Conservation (phyloP, 2,113 vertebrate species). For the Potamarius usumacintae region DNA sequence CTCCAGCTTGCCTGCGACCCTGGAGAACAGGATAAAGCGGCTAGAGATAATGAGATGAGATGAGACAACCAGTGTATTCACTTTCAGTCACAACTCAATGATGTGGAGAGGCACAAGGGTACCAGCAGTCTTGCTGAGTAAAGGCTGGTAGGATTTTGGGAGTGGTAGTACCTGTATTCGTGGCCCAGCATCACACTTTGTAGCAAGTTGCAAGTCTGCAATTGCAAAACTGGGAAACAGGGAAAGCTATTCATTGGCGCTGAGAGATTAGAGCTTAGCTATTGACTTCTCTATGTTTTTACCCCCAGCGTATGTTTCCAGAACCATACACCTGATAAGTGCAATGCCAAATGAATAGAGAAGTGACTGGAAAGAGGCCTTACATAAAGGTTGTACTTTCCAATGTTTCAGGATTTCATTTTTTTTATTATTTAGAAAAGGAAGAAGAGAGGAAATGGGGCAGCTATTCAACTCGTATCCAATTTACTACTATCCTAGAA, state of each 20-base stretch:
- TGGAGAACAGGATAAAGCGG: too few species aligned
- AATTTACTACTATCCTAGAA: not conserved
- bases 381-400: not conserved
- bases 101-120: not conserved
- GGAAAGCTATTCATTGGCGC: conserved; percentile 22
- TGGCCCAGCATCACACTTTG: not conserved
- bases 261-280: not conserved
- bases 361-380: not conserved
- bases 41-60: too few species aligned
- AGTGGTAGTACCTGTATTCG: not conserved
- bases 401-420: not conserved
- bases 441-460: not conserved
- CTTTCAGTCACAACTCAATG: not conserved
- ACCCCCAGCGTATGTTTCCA: not conserved
- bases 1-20: too few species aligned
- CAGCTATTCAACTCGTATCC: not conserved
- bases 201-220: not conserved
- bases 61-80: not conserved
- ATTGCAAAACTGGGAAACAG: conserved; percentile 7
- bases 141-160: not conserved
- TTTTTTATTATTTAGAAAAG: not conserved
- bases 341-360: not conserved
- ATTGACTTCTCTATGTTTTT: not conserved
- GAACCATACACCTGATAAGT: not conserved
- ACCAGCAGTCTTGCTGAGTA: not conserved